These are phyloP conservation scores for Phocoena phocoena DNA, from an alignment of 2,113 vertebrate species.

Conservation along the genomic window DNA sequence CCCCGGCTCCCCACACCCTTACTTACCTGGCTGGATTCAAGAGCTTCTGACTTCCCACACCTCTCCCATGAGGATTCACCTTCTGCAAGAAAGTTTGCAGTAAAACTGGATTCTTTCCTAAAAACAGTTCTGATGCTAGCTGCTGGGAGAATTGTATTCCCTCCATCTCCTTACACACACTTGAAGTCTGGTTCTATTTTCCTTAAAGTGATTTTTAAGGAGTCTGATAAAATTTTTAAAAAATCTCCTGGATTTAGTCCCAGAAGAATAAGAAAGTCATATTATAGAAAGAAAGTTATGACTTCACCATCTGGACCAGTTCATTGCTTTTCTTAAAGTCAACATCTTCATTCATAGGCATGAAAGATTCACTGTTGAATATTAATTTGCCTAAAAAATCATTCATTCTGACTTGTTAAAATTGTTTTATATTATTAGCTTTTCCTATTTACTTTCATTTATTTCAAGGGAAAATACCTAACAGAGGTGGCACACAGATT, in stretches of 20 bases:
- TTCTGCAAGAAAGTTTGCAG: background rate
- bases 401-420: background rate
- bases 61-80: accelerated
- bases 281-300: background rate
- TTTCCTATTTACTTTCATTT: background rate
- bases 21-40: background rate
- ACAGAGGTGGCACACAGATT: background rate
- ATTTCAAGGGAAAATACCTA: background rate
- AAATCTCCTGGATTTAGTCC: background rate
- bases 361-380: background rate
- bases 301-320: background rate
- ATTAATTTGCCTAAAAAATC: background rate
- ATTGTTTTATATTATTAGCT: background rate
- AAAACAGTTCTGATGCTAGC: background rate
- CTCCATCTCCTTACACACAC: accelerated
- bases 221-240: background rate
- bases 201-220: background rate
- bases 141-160: background rate
- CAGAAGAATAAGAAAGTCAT: background rate
- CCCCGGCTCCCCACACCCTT: accelerated
- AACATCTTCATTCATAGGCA: background rate
- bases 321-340: background rate
- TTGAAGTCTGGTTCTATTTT: background rate
- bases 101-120: background rate
- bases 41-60: background rate